Evolutionary conservation across 2,113 vertebrate genomes (phyloP), one percentile per base, ranked within the genome.

Genomic region (Chloropsis hardwickii): DNA sequence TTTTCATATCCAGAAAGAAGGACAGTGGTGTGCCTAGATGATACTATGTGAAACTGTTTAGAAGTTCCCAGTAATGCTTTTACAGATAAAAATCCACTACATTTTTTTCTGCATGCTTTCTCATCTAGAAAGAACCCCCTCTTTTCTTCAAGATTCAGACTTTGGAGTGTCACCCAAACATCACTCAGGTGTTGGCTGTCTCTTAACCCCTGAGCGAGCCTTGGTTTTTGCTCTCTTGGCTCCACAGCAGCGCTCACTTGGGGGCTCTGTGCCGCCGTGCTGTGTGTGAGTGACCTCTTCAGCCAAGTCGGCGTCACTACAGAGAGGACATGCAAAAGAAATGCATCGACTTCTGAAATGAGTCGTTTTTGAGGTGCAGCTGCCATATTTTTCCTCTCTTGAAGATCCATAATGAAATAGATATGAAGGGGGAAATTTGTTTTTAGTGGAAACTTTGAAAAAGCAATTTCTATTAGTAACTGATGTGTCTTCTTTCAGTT

Each of bases 241-340:
- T n/a, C 3, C 17, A 2, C 60, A 19, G 10, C 45, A 28, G 18
- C 22, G 5, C 54, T 9, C 45, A 12, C 50, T 16, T 11, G 42
- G 17, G 61, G 28, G 77, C 54, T 88, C 88, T 19, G 6, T 24
- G 37, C 61, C 1, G 27, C 10, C 19, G 14, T 2, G 81, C 90
- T 88, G 72, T 90, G 48, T 88, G 65, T 57, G 70, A 93, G 92
- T 72, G 96, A 81, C 96, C 93, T 84, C 96, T 88, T 40, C 93
- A 96, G 91, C 88, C 95, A 45, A 61, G 27, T 12, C 62, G 39
- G 67, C 6, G 56, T 29, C 17, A 94, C 44, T 82, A 81, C 86
- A 96, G 31, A 66, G 57, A 58, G 27, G 22, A n/a, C 58, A 10
- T 2, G 1, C 3, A 3, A n/a, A 45, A 39, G 9, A 81, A 51